phyloP scores from a whole-genome alignment of 1,140 invertebrate species.

The Pseudomyrmex sp. region DNA sequence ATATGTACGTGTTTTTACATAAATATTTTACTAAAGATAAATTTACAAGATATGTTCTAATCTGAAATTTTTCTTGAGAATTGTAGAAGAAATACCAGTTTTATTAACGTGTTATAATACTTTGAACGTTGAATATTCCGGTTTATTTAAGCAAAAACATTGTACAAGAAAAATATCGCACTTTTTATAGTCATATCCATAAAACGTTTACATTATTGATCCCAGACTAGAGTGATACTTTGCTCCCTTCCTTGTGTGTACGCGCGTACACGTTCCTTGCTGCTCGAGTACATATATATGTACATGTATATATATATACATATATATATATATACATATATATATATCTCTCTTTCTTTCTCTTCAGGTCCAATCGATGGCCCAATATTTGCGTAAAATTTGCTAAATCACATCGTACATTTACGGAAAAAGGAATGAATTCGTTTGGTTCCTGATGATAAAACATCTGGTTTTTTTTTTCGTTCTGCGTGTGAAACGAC shows the following conservation, averaged over 20 bases:
- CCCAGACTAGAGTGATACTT: constrained; percentile 16
- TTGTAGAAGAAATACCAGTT: background rate
- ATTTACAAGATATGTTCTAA: no score
- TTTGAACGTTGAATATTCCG: background rate
- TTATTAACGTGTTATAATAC: background rate
- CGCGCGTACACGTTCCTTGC: no score
- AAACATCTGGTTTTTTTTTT: background rate
- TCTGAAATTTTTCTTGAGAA: no score
- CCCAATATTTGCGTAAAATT: constrained; percentile 11
- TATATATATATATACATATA: no score
- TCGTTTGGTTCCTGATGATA: constrained; percentile 20
- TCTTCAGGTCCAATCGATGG: constrained; percentile 32
- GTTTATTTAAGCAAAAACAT: constrained; percentile 1
- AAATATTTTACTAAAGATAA: no score
- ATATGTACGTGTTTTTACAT: background rate
- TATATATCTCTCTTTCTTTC: background rate
- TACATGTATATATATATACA: background rate
- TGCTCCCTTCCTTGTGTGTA: background rate
- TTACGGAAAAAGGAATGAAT: background rate
- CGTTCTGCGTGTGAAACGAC: constrained; percentile 8
- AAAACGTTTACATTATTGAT: constrained; percentile 53
- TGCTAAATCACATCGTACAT: constrained; percentile 13
- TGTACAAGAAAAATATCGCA: constrained; percentile 9
- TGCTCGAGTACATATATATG: background rate
- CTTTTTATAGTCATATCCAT: constrained; percentile 34